Evolutionary conservation across 2,113 vertebrate genomes (phyloP), one percentile per base, ranked within the genome.

Genomic region (Condylura cristata): DNA sequence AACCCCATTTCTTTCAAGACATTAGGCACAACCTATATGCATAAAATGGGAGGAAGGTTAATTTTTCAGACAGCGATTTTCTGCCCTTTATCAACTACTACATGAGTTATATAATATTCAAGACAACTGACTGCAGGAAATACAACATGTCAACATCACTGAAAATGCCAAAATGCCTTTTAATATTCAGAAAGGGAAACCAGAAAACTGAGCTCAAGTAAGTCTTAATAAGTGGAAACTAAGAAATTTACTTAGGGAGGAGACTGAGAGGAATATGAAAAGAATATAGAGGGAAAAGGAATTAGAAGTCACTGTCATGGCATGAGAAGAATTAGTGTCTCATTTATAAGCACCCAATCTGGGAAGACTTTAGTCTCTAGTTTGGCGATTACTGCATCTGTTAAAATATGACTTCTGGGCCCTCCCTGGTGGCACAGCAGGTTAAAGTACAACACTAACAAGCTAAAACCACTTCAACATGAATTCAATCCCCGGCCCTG

Each of bases 1-100:
- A 18, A 84, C 80, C 39, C 7, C 48, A 68, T 71, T 93, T 78
- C 70, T 91, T 92, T 76, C 28, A 89, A 51, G 56, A 61, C 51
- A 95, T 89, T 5, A 91, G 58, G 24, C 9, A 90, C 11, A 78
- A 71, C 44, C 24, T 80, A n/a, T 60, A 44, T 53, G 51, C 81
- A 9, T 37, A 58, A 37, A 48, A 4, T 12, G 5, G 20, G 13
- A 20, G 32, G 48, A 51, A 51, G 39, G 66, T 2, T 20, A 56
- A 84, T 63, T 90, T 71, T 80, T 32, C 20, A 89, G 78, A 86
- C 66, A 87, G 39, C 68, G 32, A 87, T 85, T 79, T 89, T 93
- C 30, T 76, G 34, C 58, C 41, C 84, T 91, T 16, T 58, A 75
- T 72, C 68, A 65, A 39, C 56, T 76, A 88, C 30, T 61, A 61